Evolutionary conservation across 2,113 vertebrate species (phyloP).

Genomic region (Etheostoma cragini): DNA sequence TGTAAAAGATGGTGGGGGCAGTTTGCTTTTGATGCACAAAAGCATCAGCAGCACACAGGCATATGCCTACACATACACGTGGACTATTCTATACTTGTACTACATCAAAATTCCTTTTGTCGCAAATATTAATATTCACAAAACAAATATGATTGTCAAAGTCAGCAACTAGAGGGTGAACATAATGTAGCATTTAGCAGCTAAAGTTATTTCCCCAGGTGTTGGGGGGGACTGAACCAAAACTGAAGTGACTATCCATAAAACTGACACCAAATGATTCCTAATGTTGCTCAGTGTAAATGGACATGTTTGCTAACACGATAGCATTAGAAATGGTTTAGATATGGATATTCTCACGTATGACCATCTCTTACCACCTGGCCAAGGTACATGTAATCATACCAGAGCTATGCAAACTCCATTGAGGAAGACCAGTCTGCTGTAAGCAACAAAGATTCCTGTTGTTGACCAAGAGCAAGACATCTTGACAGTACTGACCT

Average conservation of each 20-base stretch:
- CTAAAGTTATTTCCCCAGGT: neutral
- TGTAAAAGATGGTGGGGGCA: slow-evolving; percentile 5
- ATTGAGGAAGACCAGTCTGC: neutral
- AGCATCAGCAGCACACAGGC: neutral
- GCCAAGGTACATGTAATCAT: neutral
- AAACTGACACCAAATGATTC: neutral
- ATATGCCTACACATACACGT: neutral
- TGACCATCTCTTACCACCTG: neutral
- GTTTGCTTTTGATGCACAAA: slow-evolving; percentile 25
- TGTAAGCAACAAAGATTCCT: neutral
- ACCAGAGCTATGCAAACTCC: neutral
- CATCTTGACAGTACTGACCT: neutral
- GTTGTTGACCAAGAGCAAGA: neutral
- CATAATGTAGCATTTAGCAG: neutral
- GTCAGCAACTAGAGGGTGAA: neutral
- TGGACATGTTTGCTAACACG: too few relatives aligned
- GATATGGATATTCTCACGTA: neutral
- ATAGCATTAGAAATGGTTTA: too few relatives aligned
- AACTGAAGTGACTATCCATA: neutral
- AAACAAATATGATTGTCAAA: neutral
- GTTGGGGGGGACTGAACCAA: neutral
- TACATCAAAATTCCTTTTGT: neutral
- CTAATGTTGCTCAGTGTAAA: neutral
- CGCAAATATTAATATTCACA: neutral
- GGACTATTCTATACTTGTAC: neutral